Percentiles rank a stretch among this genome's conserved stretches.
phyloP scores from a whole-genome alignment of 2,888 invertebrate species.

The Drosophila rellima region DNA sequence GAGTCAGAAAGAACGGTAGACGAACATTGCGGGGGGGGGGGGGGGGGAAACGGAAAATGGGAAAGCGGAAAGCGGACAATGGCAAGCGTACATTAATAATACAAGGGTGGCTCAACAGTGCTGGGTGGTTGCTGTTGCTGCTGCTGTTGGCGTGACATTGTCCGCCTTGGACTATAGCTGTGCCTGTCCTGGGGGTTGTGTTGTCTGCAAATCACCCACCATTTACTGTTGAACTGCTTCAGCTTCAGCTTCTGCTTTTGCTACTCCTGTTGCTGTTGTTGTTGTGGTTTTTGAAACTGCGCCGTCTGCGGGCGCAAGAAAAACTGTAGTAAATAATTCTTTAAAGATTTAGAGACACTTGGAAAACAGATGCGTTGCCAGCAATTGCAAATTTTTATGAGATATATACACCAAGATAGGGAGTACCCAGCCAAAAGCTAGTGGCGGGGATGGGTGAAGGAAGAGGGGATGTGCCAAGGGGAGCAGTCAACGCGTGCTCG shows the following conservation, averaged over 20 bases:
- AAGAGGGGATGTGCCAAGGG: background rate
- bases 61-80: constrained; percentile 55
- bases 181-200: constrained; percentile 63
- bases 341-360: constrained; percentile 80
- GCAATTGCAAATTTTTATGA: constrained; percentile 80
- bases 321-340: constrained; percentile 81
- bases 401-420: constrained; percentile 52
- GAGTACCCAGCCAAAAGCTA: background rate
- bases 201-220: constrained; percentile 74
- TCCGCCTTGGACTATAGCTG: constrained; percentile 52
- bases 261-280: constrained; percentile 17
- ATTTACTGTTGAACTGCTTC: constrained; percentile 41
- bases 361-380: constrained; percentile 64
- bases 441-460: constrained; percentile 3
- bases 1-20: constrained; percentile 34
- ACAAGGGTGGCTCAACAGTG: constrained; percentile 68
- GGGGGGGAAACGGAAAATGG: background rate
- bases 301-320: constrained; percentile 52
- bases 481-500: constrained; percentile 61
- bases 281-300: constrained; percentile 46
- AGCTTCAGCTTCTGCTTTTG: constrained; percentile 1
- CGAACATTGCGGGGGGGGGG: constrained; percentile 7
- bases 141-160: constrained; percentile 59
- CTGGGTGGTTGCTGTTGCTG: constrained; percentile 64
- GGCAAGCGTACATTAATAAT: constrained; percentile 71